phyloP scores from a whole-genome alignment of 2,888 invertebrate genomes.

The Imbricaverruca yamaguchii region DNA sequence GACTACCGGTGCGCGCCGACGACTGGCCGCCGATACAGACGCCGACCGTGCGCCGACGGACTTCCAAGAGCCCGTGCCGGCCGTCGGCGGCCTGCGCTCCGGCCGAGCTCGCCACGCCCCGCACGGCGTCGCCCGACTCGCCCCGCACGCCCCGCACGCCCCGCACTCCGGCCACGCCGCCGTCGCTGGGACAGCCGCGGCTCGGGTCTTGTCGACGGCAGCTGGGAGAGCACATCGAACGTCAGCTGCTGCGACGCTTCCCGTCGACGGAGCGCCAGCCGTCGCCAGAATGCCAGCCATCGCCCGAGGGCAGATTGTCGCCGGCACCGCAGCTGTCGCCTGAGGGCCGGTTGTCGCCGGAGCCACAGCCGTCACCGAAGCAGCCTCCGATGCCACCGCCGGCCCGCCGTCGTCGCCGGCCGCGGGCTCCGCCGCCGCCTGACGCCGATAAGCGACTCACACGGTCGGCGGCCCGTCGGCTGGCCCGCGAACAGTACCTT shows the following conservation, averaged over 20 bases:
- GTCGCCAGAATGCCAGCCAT: background rate
- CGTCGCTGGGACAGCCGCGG: background rate
- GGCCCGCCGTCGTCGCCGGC: no score
- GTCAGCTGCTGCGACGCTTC: background rate
- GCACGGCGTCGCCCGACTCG: slow-evolving; percentile 9
- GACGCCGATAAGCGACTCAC: background rate
- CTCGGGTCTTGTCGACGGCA: background rate
- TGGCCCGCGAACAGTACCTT: background rate
- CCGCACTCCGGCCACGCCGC: slow-evolving; percentile 24
- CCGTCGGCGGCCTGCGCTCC: background rate
- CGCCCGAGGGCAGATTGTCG: background rate
- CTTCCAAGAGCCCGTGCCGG: background rate
- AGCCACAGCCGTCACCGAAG: background rate
- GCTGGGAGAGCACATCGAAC: background rate
- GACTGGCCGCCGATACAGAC: slow-evolving; percentile 18
- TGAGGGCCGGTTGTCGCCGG: background rate
- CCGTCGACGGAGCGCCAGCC: background rate
- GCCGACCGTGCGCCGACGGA: slow-evolving; percentile 4
- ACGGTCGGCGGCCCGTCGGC: background rate
- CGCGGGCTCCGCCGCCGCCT: background rate
- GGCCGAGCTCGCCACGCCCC: slow-evolving; percentile 17
- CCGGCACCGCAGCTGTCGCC: background rate
- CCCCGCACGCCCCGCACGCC: slow-evolving; percentile 20
- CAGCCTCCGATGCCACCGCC: no score
- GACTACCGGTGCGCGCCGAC: background rate